Conservation (phyloP, 35 echinoderm and acorn worm genomes). For the Eucidaris tribuloides region DNA sequence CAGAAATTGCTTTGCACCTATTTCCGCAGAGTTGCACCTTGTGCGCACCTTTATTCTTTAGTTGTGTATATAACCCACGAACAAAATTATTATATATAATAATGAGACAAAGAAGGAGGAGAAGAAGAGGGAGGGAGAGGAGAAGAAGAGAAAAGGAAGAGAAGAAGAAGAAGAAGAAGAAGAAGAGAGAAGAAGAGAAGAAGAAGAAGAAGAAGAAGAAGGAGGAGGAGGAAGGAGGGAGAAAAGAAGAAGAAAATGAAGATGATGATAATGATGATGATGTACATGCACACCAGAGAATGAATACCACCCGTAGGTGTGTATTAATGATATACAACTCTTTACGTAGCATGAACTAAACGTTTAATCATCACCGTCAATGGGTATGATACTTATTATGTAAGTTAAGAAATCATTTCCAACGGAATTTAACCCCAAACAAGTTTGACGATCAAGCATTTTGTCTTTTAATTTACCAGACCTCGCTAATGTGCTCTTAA, state of each 20-base stretch:
- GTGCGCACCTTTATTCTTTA: no score
- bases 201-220: not conserved
- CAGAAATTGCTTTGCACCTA: no score
- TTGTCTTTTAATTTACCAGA: no score
- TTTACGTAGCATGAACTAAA: not conserved
- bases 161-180: not conserved
- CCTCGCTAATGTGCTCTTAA: no score
- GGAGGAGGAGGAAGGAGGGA: no score
- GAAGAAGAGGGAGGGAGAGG: not conserved
- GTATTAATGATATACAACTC: not conserved
- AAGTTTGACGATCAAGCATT: no score
- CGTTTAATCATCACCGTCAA: not conserved
- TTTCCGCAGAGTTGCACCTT: no score
- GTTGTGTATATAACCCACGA: no score
- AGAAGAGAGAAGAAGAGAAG: not conserved
- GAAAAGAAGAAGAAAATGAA: no score
- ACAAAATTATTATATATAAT: not conserved
- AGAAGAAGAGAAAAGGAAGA: not conserved
- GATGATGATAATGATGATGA: no score
- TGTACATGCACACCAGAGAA: not conserved
- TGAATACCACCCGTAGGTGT: not conserved
- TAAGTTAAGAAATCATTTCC: not conserved
- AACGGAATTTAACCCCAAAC: not conserved
- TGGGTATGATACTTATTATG: not conserved
- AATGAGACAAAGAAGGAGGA: not conserved